phyloP scores from a whole-genome alignment of 2,888 invertebrate genomes.

The Hypercompe scribonia region DNA sequence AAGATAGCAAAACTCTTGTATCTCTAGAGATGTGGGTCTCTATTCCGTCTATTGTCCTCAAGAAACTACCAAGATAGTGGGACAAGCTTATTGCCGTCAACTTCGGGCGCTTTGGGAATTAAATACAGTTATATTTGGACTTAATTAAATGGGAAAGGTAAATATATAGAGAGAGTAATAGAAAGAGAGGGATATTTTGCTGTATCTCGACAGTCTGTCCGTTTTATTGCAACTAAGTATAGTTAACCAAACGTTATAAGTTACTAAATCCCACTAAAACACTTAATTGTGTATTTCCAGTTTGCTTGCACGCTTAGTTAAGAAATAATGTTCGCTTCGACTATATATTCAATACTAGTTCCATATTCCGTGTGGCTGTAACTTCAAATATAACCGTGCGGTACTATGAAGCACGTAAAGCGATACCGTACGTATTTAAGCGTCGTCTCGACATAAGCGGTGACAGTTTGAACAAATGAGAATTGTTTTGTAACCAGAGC shows the following conservation, averaged over 20 bases:
- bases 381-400: background rate
- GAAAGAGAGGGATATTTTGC: background rate
- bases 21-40: too few relatives aligned
- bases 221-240: background rate
- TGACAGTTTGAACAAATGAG: slow-evolving; percentile 11
- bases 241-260: background rate
- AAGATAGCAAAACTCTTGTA: too few relatives aligned
- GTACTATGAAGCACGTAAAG: slow-evolving; percentile 10
- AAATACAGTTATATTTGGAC: background rate
- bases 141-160: background rate
- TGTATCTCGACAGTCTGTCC: background rate
- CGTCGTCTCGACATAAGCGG: slow-evolving; percentile 1
- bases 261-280: background rate
- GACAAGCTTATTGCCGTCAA: background rate
- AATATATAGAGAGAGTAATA: background rate
- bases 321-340: background rate
- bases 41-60: too few relatives aligned
- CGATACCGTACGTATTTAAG: slow-evolving; percentile 18
- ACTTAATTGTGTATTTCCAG: background rate
- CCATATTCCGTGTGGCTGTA: slow-evolving; percentile 2
- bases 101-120: background rate
- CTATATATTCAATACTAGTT: background rate
- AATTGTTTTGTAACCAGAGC: slow-evolving; percentile 8
- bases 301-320: background rate
- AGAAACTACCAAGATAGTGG: background rate